Evolutionary conservation across 2,888 invertebrate genomes (phyloP).

Genomic region (Lochmaea crataegi): DNA sequence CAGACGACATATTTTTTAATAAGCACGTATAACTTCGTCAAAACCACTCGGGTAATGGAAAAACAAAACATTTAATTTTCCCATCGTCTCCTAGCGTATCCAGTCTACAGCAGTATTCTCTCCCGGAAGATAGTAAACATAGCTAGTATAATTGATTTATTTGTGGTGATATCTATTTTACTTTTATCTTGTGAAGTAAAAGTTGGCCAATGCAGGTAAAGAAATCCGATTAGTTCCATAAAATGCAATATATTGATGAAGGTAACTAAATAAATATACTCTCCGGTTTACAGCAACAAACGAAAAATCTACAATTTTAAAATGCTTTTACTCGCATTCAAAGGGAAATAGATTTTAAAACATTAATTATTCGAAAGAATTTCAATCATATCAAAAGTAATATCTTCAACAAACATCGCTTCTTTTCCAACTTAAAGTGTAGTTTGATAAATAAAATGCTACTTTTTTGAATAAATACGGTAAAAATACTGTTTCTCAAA

Average conservation of each 20-base stretch:
- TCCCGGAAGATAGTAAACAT: slow-evolving; percentile 1
- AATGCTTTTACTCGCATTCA: not conserved
- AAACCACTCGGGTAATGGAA: not conserved
- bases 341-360: not conserved
- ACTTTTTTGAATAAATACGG: not conserved
- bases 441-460: not conserved
- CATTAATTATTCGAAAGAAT: not conserved
- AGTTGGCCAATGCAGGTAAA: not conserved
- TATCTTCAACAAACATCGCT: not conserved
- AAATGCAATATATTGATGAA: slow-evolving; percentile 2
- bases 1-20: not conserved
- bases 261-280: not conserved
- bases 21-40: not conserved
- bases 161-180: not conserved
- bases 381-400: not conserved
- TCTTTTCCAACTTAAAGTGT: not conserved
- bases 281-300: not conserved
- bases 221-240: not conserved
- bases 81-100: not conserved
- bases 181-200: not conserved
- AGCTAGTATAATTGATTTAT: slow-evolving; percentile 2
- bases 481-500: not conserved
- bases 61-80: not conserved
- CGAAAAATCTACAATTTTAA: not conserved
- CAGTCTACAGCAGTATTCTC: not conserved